Conservation (phyloP, 2,797 vertebrate genomes). For the Cirrhinus molitorella region DNA sequence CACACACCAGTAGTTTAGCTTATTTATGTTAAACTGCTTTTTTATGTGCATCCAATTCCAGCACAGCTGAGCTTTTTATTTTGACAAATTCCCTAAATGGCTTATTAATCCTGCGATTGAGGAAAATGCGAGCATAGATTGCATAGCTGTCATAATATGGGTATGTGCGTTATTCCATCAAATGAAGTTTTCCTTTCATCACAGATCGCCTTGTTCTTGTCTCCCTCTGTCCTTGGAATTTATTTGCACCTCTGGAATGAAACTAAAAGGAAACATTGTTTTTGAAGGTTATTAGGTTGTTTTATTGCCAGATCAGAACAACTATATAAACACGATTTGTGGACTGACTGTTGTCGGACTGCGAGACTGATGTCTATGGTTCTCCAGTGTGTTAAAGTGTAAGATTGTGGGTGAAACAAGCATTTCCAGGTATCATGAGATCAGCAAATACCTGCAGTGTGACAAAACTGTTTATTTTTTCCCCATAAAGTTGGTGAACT, state of each 20-base stretch:
- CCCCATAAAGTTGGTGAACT: too few relatives aligned
- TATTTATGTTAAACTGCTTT: not conserved
- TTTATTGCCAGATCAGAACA: constrained; percentile 11
- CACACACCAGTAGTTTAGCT: not conserved
- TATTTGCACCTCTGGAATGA: constrained; percentile 2
- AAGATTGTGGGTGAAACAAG: not conserved
- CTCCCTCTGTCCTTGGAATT: not conserved
- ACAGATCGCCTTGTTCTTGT: not conserved
- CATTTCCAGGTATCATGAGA: not conserved
- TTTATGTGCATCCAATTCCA: constrained; percentile 15
- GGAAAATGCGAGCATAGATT: not conserved
- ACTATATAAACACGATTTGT: not conserved
- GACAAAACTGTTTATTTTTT: too few relatives aligned
- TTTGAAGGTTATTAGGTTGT: not conserved
- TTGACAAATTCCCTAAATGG: constrained; percentile 13
- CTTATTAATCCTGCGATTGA: constrained; percentile 7
- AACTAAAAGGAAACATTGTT: not conserved
- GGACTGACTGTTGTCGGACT: not conserved
- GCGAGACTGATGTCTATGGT: not conserved
- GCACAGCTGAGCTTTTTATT: constrained; percentile 9
- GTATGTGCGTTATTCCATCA: not conserved
- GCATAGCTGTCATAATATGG: not conserved
- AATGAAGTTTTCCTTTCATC: not conserved
- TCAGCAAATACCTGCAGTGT: not conserved
- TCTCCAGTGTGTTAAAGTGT: not conserved